phyloP scores from a whole-genome alignment of 2,113 vertebrate genomes.

The Onychorhynchus coronatus region DNA sequence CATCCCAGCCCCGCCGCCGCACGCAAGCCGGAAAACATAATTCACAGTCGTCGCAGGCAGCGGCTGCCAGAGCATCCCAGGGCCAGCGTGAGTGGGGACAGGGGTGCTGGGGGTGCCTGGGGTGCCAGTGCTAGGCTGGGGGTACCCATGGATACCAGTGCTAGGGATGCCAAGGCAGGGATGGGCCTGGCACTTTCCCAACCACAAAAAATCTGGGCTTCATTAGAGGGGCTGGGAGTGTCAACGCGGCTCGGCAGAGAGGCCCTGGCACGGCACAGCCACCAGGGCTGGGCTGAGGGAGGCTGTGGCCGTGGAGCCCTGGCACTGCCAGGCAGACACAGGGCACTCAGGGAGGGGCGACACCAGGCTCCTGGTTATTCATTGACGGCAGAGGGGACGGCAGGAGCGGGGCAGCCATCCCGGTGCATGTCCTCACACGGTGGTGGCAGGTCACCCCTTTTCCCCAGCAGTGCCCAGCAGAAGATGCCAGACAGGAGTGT shows the following conservation, averaged over 20 bases:
- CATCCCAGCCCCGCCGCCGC: neutral
- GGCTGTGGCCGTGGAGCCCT: neutral
- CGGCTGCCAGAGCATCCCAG: neutral
- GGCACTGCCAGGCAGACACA: neutral
- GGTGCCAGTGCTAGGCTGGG: neutral
- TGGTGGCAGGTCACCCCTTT: neutral
- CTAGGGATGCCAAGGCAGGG: neutral
- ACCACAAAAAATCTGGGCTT: neutral
- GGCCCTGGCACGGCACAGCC: neutral
- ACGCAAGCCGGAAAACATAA: neutral
- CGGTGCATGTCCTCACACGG: fast-evolving
- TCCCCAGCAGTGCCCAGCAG: neutral
- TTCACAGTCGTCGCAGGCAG: neutral
- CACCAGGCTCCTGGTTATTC: neutral
- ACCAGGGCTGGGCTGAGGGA: neutral
- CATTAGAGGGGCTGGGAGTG: neutral
- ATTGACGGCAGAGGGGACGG: neutral
- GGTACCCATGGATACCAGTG: neutral
- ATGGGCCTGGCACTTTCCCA: neutral
- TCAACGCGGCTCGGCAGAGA: neutral
- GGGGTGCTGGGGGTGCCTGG: neutral
- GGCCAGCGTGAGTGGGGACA: neutral
- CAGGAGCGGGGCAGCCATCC: neutral
- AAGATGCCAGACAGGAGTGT: neutral
- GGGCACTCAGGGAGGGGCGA: neutral